Conservation (phyloP, 2,113 vertebrate species). For the Protobothrops mucrosquamatus region DNA sequence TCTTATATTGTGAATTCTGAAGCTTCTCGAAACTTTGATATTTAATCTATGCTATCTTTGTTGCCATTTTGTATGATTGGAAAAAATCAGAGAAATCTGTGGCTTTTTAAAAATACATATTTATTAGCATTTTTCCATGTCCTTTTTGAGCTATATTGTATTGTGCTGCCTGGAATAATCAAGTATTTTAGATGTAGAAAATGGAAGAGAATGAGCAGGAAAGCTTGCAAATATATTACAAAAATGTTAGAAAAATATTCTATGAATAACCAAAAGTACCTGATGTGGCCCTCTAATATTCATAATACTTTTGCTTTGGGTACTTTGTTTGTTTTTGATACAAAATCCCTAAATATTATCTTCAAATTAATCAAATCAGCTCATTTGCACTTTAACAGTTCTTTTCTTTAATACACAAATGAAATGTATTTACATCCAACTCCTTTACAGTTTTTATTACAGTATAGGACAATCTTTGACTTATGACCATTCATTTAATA, state of each 20-base stretch:
- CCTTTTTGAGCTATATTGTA: constrained; percentile 18
- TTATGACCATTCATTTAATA: background rate
- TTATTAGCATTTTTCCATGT: constrained; percentile 1
- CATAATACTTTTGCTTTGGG: background rate
- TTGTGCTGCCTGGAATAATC: constrained; percentile 33
- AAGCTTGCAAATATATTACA: constrained; percentile 28
- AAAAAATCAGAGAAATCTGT: background rate
- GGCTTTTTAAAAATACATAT: background rate
- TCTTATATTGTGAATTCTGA: background rate
- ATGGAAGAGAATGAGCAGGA: constrained; percentile 25
- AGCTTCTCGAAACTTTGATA: constrained; percentile 4
- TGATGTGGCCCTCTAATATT: background rate
- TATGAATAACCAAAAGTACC: constrained; percentile 4
- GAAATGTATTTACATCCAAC: background rate
- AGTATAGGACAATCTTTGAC: background rate
- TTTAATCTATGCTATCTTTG: constrained; percentile 4
- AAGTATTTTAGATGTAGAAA: constrained; percentile 28
- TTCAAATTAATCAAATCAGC: background rate
- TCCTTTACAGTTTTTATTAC: background rate
- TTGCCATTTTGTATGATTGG: background rate
- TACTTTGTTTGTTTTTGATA: background rate
- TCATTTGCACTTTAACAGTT: background rate
- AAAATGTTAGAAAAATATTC: constrained; percentile 24
- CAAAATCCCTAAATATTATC: background rate
- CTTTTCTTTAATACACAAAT: background rate